These are phyloP conservation scores for Pluvialis apricaria DNA, from an alignment of 2,113 vertebrate genomes.

Conservation along the genomic window DNA sequence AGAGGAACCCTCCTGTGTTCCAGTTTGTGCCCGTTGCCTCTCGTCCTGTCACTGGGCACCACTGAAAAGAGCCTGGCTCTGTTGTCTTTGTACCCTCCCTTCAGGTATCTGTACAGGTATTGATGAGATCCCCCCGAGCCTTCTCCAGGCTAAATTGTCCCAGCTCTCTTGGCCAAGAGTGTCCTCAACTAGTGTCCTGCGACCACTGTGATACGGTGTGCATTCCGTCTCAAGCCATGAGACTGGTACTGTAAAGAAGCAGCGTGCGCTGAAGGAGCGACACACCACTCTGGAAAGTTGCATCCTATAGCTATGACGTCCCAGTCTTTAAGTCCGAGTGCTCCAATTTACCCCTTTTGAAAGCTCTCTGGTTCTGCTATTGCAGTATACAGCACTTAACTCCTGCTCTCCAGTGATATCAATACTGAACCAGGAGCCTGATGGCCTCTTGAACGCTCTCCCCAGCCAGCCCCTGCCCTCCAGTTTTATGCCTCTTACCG, in stretches of 20 bases:
- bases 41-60: background rate
- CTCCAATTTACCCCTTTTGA: background rate
- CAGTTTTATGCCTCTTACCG: background rate
- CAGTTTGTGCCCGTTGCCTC: background rate
- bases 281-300: background rate
- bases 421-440: background rate
- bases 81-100: background rate
- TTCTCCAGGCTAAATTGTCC: background rate
- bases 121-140: background rate
- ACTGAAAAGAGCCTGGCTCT: background rate
- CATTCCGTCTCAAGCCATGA: background rate
- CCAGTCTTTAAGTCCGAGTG: background rate
- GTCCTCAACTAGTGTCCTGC: background rate
- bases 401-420: background rate
- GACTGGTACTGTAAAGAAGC: background rate
- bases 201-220: rapidly evolving
- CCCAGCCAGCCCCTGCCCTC: background rate
- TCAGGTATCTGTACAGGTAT: background rate
- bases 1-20: background rate
- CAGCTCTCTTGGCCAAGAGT: background rate
- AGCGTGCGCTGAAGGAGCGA: background rate
- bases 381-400: background rate
- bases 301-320: background rate
- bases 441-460: too few species aligned
- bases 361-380: background rate